A percentile compares a stretch with the other conserved stretches of the same genome.
phyloP scores from a whole-genome alignment of 2,797 vertebrate genomes.

The Macropodus opercularis region DNA sequence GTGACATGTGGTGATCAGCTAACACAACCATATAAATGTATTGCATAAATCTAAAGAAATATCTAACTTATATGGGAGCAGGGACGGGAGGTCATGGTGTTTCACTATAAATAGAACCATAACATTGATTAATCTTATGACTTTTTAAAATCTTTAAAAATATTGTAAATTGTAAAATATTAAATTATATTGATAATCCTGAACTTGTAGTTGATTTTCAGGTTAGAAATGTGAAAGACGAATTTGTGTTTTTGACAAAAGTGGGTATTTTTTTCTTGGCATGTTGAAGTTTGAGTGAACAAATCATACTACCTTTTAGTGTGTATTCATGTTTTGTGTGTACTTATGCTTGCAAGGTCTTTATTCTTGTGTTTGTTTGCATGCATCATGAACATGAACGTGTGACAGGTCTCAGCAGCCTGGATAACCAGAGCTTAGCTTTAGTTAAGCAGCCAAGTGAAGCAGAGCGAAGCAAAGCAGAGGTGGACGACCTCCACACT shows the following conservation, averaged over 20 bases:
- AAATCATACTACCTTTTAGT: constrained; percentile 19
- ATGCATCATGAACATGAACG: background rate
- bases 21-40: background rate
- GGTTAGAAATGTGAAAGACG: constrained; percentile 5
- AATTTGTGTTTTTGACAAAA: no score
- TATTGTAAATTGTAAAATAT: background rate
- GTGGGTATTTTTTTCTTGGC: constrained; percentile 18
- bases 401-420: constrained; percentile 61
- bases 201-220: background rate
- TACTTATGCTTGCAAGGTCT: constrained; percentile 8
- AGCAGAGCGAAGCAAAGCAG: constrained; percentile 70
- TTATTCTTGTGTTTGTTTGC: constrained; percentile 5
- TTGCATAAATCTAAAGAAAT: no score
- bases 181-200: no score
- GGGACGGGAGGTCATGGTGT: background rate
- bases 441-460: constrained; percentile 72
- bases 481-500: constrained; percentile 55
- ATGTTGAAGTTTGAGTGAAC: constrained; percentile 33
- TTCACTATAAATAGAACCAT: background rate
- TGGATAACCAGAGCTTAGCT: constrained; percentile 77
- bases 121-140: background rate
- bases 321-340: constrained; percentile 8
- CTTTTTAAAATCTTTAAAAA: no score
- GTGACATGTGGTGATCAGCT: background rate
- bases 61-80: background rate